phyloP scores from a whole-genome alignment of 2,888 invertebrate genomes.

The Drosophila kambysellisi region DNA sequence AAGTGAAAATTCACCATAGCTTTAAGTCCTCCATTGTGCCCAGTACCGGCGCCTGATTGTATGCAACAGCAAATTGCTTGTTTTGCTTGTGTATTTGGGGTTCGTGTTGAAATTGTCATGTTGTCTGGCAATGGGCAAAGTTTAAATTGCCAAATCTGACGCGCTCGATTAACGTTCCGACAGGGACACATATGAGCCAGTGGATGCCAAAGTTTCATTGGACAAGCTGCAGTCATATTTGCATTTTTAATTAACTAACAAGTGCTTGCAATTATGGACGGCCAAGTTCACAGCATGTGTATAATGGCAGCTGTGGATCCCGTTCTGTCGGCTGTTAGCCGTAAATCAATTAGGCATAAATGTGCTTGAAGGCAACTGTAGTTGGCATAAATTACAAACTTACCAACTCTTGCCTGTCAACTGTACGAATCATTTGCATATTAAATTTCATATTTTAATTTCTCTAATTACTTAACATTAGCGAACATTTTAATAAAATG shows the following conservation, averaged over 20 bases:
- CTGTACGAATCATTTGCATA: slow-evolving; percentile 8
- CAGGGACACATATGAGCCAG: slow-evolving; percentile 21
- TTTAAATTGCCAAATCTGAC: slow-evolving; percentile 59
- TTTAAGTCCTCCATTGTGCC: slow-evolving; percentile 5
- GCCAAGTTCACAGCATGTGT: slow-evolving; percentile 40
- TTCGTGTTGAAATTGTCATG: slow-evolving; percentile 23
- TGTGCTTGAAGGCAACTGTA: slow-evolving; percentile 35
- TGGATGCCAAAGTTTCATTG: slow-evolving; percentile 40
- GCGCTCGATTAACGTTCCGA: slow-evolving; percentile 61
- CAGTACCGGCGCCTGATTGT: slow-evolving; percentile 3
- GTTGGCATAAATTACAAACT: slow-evolving; percentile 40
- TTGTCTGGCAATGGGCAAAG: slow-evolving; percentile 48
- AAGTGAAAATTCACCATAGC: background rate
- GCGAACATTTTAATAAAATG: slow-evolving; percentile 33
- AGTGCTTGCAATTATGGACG: slow-evolving; percentile 65
- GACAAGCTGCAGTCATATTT: slow-evolving; percentile 54
- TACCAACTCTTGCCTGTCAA: slow-evolving; percentile 2
- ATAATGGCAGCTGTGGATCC: slow-evolving; percentile 32
- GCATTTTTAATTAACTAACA: slow-evolving; percentile 75
- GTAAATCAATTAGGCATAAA: slow-evolving; percentile 66
- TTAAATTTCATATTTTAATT: slow-evolving; percentile 46
- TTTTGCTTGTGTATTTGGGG: slow-evolving; percentile 20
- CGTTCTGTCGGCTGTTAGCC: slow-evolving; percentile 11
- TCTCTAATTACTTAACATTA: slow-evolving; percentile 46
- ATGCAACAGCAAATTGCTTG: slow-evolving; percentile 24